Evolutionary conservation across 2,797 vertebrate genomes (phyloP), one percentile per base, ranked within the genome.

Genomic region (Kryptolebias ocellatus): DNA sequence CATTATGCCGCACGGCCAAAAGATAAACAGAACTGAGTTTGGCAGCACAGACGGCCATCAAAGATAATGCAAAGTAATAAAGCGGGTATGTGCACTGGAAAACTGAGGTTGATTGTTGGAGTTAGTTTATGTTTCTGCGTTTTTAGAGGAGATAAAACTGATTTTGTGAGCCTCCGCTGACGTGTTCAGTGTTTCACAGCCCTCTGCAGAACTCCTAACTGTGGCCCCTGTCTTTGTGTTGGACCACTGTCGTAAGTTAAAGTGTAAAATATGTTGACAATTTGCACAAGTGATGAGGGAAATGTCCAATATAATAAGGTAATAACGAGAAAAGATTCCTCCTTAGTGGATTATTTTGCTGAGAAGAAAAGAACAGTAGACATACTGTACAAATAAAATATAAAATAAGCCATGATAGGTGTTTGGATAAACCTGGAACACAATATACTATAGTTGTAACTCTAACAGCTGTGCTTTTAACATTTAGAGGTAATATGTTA

Each of bases 31-130:
- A 57, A 58, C 66, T 70, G 72, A 72, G 74, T 75, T 83, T 81
- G 67, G 80, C 79, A 67, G 75, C 66, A 16, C 18, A 60, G 80
- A 88, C 78, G 54, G 49, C 68, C 64, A 67, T 83, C 65, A 74
- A 42, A 79, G 74, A 83, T 79, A 78, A 84, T 69, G 70, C 81
- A 86, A 88, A 81, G 65, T 68, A 85, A 80, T 85, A 85, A 83
- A 57, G 67, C 71, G 72, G 55, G 70, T 46, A 65, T 51, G 61
- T 15, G 51, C 20, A 55, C 51, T 65, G 66, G 49, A 83, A 73
- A 84, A 49, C 59, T 85, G 2, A 2, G 58, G 47, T 12, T 51
- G 69, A 69, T 74, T 64, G 28, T 78, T 61, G 62, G 47, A 70
- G 70, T 70, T 82, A 58, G 75, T 70, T 74, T 56, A 51, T 70